Conservation (phyloP, 1,140 invertebrate genomes). For the Charaxes varanes region DNA sequence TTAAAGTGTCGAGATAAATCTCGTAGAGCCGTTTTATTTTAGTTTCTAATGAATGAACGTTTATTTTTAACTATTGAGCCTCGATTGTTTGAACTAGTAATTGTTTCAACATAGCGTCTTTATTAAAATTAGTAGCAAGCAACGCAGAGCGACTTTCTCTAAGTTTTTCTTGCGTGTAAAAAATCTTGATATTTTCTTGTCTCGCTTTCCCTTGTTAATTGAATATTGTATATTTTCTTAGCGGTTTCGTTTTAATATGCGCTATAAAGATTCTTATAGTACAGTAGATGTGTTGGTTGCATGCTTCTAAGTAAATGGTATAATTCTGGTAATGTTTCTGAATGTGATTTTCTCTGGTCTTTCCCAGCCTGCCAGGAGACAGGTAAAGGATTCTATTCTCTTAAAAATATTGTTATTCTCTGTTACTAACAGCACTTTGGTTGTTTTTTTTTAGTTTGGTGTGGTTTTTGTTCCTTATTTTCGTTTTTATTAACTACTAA, state of each 20-base stretch:
- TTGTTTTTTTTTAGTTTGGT: neutral
- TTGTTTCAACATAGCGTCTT: too few relatives aligned
- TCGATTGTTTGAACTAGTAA: too few relatives aligned
- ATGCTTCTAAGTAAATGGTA: slow-evolving; percentile 42
- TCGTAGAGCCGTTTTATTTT: too few relatives aligned
- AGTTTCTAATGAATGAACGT: too few relatives aligned
- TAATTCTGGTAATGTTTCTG: slow-evolving; percentile 67
- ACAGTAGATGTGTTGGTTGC: slow-evolving; percentile 31
- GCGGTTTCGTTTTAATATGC: slow-evolving; percentile 42
- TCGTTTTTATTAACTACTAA: too few relatives aligned
- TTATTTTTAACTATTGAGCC: too few relatives aligned
- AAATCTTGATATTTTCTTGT: slow-evolving; percentile 67
- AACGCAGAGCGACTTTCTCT: slow-evolving; percentile 42
- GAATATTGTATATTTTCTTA: slow-evolving; percentile 48
- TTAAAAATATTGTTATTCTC: neutral
- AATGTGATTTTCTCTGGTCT: slow-evolving; percentile 70
- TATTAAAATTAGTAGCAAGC: slow-evolving; percentile 17
- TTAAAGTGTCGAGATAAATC: too few relatives aligned
- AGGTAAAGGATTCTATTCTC: slow-evolving; percentile 39
- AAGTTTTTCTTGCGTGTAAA: slow-evolving; percentile 64
- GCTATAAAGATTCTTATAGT: slow-evolving; percentile 30
- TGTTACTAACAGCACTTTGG: neutral
- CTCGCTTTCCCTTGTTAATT: slow-evolving; percentile 61
- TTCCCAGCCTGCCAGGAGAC: slow-evolving; percentile 69
- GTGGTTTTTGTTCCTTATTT: too few relatives aligned